Evolutionary conservation across 1,140 invertebrate species (phyloP).

Genomic region (Melanaphis sacchari): DNA sequence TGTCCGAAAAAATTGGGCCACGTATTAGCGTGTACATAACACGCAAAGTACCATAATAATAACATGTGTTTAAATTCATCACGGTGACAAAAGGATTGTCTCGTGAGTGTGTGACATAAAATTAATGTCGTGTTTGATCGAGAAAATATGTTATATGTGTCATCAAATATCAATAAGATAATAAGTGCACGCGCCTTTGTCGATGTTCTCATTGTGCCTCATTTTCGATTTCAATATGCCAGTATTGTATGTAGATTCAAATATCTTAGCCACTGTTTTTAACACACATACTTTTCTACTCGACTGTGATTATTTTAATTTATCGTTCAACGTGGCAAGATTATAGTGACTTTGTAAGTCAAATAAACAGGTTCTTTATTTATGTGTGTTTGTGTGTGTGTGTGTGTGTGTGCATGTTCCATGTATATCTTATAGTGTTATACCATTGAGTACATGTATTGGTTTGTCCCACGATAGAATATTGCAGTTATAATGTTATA

Average conservation of each 20-base stretch:
- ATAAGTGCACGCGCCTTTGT: neutral
- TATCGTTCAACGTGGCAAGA: neutral
- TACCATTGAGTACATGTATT: neutral
- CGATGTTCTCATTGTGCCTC: neutral
- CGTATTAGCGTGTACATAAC: constrained; percentile 51
- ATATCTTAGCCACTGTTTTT: neutral
- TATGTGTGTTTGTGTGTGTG: neutral
- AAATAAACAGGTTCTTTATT: constrained; percentile 15
- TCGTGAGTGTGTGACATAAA: constrained; percentile 33
- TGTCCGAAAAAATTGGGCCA: constrained; percentile 57
- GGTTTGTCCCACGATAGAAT: neutral
- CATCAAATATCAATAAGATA: constrained; percentile 6
- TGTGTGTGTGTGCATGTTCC: neutral
- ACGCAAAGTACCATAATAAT: constrained; percentile 17
- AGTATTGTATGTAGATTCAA: neutral
- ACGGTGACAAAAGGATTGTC: constrained; percentile 45
- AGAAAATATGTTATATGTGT: constrained; percentile 28
- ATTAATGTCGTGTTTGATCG: constrained; percentile 8
- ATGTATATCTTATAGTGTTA: neutral
- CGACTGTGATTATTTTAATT: constrained; percentile 19
- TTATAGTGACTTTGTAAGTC: neutral
- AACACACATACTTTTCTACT: neutral
- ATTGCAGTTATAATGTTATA: neutral
- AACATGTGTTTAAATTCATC: constrained; percentile 30
- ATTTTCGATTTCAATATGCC: constrained; percentile 20